Conservation (phyloP, 2,113 vertebrate genomes). For the Trematomus loennbergii region DNA sequence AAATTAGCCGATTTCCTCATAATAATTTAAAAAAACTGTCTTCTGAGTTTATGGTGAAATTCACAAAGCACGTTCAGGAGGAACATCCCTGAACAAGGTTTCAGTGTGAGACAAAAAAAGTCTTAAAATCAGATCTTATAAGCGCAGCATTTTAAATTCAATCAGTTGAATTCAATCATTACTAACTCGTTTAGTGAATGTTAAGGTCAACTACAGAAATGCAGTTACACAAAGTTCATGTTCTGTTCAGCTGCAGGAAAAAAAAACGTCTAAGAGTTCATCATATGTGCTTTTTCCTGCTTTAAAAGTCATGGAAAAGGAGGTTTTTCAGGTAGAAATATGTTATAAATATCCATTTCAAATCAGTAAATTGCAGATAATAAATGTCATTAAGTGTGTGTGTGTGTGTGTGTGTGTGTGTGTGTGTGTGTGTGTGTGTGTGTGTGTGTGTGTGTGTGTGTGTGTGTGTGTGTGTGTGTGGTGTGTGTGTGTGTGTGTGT, state of each 20-base stretch:
- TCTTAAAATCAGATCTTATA: conserved; percentile 9
- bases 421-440: no score
- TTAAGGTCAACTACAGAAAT: background rate
- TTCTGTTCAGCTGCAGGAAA: background rate
- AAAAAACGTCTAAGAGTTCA: background rate
- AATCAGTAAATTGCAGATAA: background rate
- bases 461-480: no score
- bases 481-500: no score
- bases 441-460: no score
- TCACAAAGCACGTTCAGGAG: background rate
- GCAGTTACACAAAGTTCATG: background rate
- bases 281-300: background rate
- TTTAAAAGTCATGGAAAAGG: background rate
- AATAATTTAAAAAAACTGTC: background rate
- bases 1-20: background rate
- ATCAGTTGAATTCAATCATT: conserved; percentile 26
- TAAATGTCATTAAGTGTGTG: no score
- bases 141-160: conserved; percentile 4
- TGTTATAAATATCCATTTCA: background rate
- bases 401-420: no score
- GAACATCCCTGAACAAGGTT: background rate
- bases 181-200: conserved; percentile 22
- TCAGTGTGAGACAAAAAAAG: background rate
- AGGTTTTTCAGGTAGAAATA: background rate
- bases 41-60: background rate